Evolutionary conservation across 2,797 vertebrate genomes (phyloP).

Genomic region (Sebastes variabilis): DNA sequence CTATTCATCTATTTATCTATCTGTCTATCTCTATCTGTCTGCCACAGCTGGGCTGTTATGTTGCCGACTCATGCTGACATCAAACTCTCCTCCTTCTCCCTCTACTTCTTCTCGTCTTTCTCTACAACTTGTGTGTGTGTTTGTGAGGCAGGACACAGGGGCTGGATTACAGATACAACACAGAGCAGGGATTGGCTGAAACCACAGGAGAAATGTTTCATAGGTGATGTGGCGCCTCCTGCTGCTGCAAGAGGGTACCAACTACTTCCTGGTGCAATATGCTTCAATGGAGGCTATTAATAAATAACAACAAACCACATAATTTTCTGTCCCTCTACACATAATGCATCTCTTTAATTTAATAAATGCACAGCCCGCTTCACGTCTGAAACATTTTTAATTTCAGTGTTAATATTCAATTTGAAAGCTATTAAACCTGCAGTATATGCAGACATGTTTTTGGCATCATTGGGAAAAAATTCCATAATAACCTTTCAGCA

Average conservation of each 20-base stretch:
- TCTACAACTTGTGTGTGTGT: neutral
- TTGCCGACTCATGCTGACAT: conserved; percentile 39
- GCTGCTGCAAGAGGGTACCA: neutral
- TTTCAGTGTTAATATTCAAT: no score
- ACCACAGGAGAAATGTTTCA: neutral
- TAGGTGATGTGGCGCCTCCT: conserved; percentile 29
- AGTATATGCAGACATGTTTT: no score
- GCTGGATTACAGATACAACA: conserved; percentile 30
- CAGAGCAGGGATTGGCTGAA: conserved; percentile 56
- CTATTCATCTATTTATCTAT: neutral
- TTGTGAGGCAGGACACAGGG: conserved; percentile 34
- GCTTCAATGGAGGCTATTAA: neutral
- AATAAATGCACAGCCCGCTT: no score
- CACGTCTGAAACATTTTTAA: no score
- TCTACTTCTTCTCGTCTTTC: conserved; percentile 21
- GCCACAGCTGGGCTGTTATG: neutral
- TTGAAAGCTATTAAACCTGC: no score
- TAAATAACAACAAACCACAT: neutral
- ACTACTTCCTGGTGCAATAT: neutral
- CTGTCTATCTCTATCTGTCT: neutral
- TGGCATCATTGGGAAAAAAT: no score
- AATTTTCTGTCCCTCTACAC: neutral
- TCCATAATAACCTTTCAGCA: no score
- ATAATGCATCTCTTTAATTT: neutral
- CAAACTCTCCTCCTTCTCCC: conserved; percentile 12